These are phyloP conservation scores for Euphydryas editha DNA, from an alignment of 2,888 invertebrate species.

Conservation along the genomic window DNA sequence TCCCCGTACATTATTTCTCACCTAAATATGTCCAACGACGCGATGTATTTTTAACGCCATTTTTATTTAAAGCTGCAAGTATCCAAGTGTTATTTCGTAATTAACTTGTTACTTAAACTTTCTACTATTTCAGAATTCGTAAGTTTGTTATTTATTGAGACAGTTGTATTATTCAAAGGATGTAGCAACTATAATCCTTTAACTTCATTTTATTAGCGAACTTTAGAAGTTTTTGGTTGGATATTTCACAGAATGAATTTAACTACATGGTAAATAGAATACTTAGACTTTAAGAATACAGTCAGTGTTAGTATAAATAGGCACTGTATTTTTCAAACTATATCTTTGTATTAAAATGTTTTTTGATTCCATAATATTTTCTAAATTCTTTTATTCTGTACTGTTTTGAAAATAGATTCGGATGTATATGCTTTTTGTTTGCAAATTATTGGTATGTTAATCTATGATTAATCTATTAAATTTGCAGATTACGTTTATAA, in stretches of 20 bases:
- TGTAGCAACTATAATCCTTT: constrained; percentile 23
- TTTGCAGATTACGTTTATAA: no score
- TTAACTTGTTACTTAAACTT: constrained; percentile 39
- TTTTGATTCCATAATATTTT: background rate
- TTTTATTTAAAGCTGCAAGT: constrained; percentile 34
- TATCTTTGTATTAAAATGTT: background rate
- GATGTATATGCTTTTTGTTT: no score
- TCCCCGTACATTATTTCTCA: constrained; percentile 21
- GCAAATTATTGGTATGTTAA: no score
- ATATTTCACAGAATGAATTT: background rate
- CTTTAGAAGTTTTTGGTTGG: constrained; percentile 7
- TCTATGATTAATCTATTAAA: no score
- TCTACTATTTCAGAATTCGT: constrained; percentile 34
- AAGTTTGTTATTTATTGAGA: constrained; percentile 33
- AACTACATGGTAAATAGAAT: background rate
- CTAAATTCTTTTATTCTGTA: no score
- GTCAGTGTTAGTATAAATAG: background rate
- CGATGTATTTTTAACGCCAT: constrained; percentile 37
- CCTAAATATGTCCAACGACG: constrained; percentile 34
- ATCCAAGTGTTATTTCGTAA: constrained; percentile 37
- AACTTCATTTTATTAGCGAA: constrained; percentile 18
- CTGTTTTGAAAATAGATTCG: no score
- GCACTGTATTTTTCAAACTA: background rate
- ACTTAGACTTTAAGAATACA: background rate
- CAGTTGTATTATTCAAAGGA: constrained; percentile 25